Conservation (phyloP, 2,797 vertebrate genomes). For the Thaleichthys pacificus region DNA sequence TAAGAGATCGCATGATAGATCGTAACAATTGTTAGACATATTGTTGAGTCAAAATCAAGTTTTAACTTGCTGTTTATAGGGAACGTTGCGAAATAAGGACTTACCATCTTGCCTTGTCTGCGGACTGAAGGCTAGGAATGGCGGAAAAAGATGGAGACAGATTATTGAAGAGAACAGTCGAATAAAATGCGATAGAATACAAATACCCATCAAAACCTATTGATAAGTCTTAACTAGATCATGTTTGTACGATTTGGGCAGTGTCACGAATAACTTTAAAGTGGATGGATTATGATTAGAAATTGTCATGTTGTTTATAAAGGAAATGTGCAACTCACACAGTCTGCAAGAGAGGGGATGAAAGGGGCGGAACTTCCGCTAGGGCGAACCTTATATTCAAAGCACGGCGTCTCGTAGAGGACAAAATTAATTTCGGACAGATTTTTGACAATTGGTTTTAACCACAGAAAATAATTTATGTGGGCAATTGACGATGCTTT, state of each 20-base stretch:
- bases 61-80: not conserved
- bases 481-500: not conserved
- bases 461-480: not conserved
- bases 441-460: too few relatives aligned
- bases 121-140: conserved; percentile 60
- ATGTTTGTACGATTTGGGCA: fast-evolving
- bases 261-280: fast-evolving
- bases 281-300: conserved; percentile 68
- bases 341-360: conserved; percentile 34
- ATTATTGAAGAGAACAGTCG: not conserved
- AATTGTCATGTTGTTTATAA: not conserved
- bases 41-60: not conserved
- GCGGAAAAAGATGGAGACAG: conserved; percentile 40
- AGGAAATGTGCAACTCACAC: conserved; percentile 53
- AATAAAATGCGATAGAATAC: fast-evolving
- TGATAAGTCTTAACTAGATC: fast-evolving
- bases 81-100: not conserved
- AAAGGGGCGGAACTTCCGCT: conserved; percentile 78
- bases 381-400: conserved; percentile 24
- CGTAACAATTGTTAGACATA: not conserved
- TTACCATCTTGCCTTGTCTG: conserved; percentile 72
- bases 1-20: too few relatives aligned
- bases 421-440: conserved; percentile 21
- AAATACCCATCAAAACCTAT: not conserved
- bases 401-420: conserved; percentile 62